Base-by-base conservation (phyloP, 2,797 vertebrate species). In the Rhinophrynus dorsalis region DNA sequence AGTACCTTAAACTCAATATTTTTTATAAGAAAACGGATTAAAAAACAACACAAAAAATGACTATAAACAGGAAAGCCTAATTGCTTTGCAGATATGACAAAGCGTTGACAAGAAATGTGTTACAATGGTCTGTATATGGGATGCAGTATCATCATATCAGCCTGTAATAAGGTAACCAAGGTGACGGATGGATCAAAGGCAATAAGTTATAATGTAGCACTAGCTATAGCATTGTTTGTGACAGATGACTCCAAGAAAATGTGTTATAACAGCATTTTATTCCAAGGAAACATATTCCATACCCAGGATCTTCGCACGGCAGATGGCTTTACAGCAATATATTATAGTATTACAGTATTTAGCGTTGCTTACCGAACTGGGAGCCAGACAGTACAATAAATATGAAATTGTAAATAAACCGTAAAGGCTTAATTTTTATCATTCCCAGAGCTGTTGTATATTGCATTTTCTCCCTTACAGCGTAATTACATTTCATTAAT, bases 191-290 rank as follows among this genome's bases (percentile, higher is more conserved):
- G 42, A 66, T 45, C 29, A 27, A 55, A 23, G 18, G 29, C 55
- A 66, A 66, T 55, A 27, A 32, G 37, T 40, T 42, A 42, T 30
- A 52, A 42, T 32, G n/a, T 6, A 13, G 37, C 35, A 66, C n/a
- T n/a, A n/a, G n/a, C n/a, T n/a, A n/a, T n/a, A n/a, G n/a, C n/a
- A n/a, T n/a, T 66, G 37, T 37, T 54, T 32, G n/a, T 32, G 37
- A 18, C 63, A 66, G 63, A 55, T 54, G 50, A 27, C 32, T 44
- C 50, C 26, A 55, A 55, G 24, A 32, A 44, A 66, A 30, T 42
- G 15, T 40, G 54, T 66, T 35, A 55, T 38, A 56, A 67, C 45
- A 27, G n/a, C 13, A 33, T 15, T 18, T 67, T 33, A 38, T 56
- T 37, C 51, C 38, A 56, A 66, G 23, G 24, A 56, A 56, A 56